Percentiles rank a stretch among this genome's conserved stretches.
Conservation (phyloP, 2,113 vertebrate genomes). For the Tyto alba region DNA sequence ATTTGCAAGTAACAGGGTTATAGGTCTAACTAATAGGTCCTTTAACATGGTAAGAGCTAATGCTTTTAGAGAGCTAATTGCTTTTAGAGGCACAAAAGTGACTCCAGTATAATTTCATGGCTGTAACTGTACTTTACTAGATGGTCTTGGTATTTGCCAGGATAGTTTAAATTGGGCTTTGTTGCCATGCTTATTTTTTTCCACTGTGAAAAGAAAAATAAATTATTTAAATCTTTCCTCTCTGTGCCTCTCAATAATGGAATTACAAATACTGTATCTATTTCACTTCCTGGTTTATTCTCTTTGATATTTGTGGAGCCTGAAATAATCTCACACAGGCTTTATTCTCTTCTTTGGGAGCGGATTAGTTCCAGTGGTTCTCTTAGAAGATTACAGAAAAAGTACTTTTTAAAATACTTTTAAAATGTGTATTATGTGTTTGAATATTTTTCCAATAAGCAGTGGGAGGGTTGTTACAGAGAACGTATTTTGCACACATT, state of each 20-base stretch:
- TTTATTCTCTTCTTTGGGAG: not conserved
- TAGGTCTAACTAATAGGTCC: not conserved
- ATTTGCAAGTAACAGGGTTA: not conserved
- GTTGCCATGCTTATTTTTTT: not conserved
- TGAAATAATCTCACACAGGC: not conserved
- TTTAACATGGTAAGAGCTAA: not conserved
- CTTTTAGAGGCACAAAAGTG: not conserved
- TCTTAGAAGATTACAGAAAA: not conserved
- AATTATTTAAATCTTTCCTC: slow-evolving; percentile 61
- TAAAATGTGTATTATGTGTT: not conserved
- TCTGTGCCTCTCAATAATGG: slow-evolving; percentile 21
- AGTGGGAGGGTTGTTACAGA: not conserved
- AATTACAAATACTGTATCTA: slow-evolving; percentile 44
- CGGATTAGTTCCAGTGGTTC: slow-evolving; percentile 25
- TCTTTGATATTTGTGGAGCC: slow-evolving; percentile 17
- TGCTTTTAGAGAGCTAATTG: slow-evolving; percentile 13
- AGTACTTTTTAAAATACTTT: not conserved
- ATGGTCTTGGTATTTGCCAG: not conserved
- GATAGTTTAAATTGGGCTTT: not conserved
- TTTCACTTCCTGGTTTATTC: slow-evolving; percentile 53
- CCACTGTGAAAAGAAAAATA: slow-evolving; percentile 38
- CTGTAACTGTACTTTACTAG: not conserved
- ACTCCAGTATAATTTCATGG: not conserved
- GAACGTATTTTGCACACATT: not conserved
- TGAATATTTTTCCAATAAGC: not conserved